Conservation (phyloP, 2,113 vertebrate species). For the Menura novaehollandiae region DNA sequence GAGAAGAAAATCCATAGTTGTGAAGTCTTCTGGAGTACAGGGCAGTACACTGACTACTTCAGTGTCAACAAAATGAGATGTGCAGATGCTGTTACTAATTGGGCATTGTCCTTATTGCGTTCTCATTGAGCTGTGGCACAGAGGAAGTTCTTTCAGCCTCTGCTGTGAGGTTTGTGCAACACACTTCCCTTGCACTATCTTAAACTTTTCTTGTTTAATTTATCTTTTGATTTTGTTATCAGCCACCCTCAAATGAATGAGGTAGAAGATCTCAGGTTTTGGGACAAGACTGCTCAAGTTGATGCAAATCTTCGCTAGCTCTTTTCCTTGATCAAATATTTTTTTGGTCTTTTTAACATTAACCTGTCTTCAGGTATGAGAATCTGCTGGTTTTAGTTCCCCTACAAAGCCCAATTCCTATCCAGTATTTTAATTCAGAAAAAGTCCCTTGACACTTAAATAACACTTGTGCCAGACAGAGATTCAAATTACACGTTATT, state of each 20-base stretch:
- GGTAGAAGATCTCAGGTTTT: neutral
- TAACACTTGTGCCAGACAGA: neutral
- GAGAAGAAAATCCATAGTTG: neutral
- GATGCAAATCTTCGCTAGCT: neutral
- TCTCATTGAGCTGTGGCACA: neutral
- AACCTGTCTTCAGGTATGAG: neutral
- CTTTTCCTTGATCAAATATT: neutral
- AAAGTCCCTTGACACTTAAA: neutral
- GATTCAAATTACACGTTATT: neutral
- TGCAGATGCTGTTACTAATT: neutral
- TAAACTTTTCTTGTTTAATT: neutral
- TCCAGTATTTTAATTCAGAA: neutral
- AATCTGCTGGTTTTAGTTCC: neutral
- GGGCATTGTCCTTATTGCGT: neutral
- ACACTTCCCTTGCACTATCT: neutral
- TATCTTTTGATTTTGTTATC: neutral
- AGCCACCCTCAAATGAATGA: neutral
- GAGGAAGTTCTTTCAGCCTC: neutral
- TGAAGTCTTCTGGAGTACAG: neutral
- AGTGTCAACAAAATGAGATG: neutral
- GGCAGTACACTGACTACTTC: neutral
- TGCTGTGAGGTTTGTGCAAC: neutral
- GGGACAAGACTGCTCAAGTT: neutral
- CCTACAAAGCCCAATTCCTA: neutral
- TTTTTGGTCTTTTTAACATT: neutral